Percentiles rank a stretch among this genome's conserved stretches.
Conservation (phyloP, 2,113 vertebrate genomes). For the Saccopteryx leptura region DNA sequence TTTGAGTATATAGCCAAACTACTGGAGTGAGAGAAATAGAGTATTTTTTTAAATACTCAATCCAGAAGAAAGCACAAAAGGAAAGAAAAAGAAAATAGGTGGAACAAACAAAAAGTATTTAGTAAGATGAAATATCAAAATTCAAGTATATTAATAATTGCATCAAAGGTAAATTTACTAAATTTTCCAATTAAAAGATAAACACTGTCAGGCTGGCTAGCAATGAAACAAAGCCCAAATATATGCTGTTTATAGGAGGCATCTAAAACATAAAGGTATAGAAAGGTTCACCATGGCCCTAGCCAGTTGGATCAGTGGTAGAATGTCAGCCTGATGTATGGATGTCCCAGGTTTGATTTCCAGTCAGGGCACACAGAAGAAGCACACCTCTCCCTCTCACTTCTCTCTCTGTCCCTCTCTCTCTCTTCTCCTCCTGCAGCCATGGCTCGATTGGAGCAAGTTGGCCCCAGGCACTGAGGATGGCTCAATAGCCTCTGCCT, state of each 20-base stretch:
- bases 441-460: too few species aligned
- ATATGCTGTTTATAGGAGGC: background rate
- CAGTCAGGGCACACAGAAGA: too few species aligned
- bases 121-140: background rate
- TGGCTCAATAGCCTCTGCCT: too few species aligned
- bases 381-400: too few species aligned
- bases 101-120: background rate
- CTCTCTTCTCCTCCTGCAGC: too few species aligned
- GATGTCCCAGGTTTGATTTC: too few species aligned
- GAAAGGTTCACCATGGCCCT: background rate
- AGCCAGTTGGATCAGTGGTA: too few species aligned
- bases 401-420: too few species aligned
- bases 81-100: background rate
- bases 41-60: background rate
- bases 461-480: too few species aligned
- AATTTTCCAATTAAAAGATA: conserved; percentile 23
- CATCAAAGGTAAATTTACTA: conserved; percentile 58
- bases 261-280: conserved; percentile 13
- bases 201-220: background rate
- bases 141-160: background rate
- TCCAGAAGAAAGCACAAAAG: conserved; percentile 40
- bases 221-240: conserved; percentile 37
- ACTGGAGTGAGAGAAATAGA: background rate
- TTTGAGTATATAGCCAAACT: conserved; percentile 5
- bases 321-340: too few species aligned